phyloP scores from a whole-genome alignment of 1,140 invertebrate species.

The Rhopalosiphum maidis region DNA sequence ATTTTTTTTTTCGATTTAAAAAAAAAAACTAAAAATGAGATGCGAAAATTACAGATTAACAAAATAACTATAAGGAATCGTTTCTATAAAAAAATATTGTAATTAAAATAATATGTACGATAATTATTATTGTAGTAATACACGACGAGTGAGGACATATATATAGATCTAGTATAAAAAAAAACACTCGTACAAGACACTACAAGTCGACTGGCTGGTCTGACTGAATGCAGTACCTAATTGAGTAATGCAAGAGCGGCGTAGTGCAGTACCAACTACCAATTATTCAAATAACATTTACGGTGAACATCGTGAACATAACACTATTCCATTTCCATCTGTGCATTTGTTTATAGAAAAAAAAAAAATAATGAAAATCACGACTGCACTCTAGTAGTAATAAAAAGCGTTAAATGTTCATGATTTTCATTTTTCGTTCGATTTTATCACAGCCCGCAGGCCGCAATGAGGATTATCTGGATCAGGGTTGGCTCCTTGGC shows the following conservation, averaged over 20 bases:
- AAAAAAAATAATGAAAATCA: not conserved
- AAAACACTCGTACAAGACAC: not conserved
- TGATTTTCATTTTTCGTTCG: not conserved
- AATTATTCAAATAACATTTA: slow-evolving; percentile 20
- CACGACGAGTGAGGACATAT: not conserved
- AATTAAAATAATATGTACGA: not conserved
- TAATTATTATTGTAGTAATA: not conserved
- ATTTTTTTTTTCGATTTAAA: not conserved
- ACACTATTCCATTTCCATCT: not conserved
- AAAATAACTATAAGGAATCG: not conserved
- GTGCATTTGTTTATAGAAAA: not conserved
- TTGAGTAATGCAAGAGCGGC: no score
- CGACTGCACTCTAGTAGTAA: slow-evolving; percentile 25
- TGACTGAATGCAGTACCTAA: not conserved
- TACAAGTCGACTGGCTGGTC: not conserved
- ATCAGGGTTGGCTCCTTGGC: no score
- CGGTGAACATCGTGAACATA: not conserved
- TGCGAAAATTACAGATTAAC: not conserved
- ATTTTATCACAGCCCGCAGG: no score
- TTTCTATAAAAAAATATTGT: not conserved
- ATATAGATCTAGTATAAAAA: not conserved
- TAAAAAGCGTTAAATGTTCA: not conserved
- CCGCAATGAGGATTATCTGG: no score
- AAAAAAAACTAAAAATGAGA: not conserved
- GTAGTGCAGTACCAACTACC: not conserved